Evolutionary conservation across 1,140 invertebrate genomes (phyloP), one percentile per base, ranked within the genome.

Genomic region (Apis florea): DNA sequence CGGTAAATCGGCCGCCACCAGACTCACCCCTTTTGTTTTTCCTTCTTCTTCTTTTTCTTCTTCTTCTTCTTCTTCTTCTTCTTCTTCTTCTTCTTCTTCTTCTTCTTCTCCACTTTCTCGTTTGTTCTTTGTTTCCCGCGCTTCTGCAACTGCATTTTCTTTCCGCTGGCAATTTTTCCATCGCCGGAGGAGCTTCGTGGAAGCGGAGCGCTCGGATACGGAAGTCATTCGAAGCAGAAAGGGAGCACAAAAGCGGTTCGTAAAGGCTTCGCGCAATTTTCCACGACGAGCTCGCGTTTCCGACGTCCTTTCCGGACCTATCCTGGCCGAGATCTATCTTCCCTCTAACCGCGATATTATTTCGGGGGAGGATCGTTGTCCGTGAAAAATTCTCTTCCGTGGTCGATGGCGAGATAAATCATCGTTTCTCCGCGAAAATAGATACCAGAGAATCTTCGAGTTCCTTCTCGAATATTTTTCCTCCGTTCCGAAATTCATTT

Each of bases 1-100:
- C 69, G 74, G 79, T 92, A 90, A 92, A 91, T 90, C 86, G 87
- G 71, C 82, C 71, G 84, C 79, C 61, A 49, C 77, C 56, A 83
- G 68, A 26, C 56, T 49, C 59, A 40, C 8, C 15, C 53, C 72
- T 17, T 40, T 12, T 40, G 31, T 15, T 4, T 24, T n/a, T 61
- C 11, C 63, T 66, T 40, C 31, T 64, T 40, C 63, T 40, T 73
- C 69, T 21, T 69, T 24, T 69, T 17, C 21, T 26, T 56, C 49
- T 17, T 51, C 47, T 21, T 31, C 47, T 51, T 80, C 80, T 59
- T 77, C 31, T 40, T 40, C 31, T 40, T 70, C 15, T 1, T 24
- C 58, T 26, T n/a, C 8, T 56, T 56, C 56, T 59, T 21, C 31
- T 40, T 12, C 31, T 66, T 40, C 31, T 64, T 40, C 63, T 40